Percentiles rank a stretch among this genome's conserved stretches.
Evolutionary conservation across 1,140 invertebrate species (phyloP).

Genomic region (Zaprionus tsacasi): DNA sequence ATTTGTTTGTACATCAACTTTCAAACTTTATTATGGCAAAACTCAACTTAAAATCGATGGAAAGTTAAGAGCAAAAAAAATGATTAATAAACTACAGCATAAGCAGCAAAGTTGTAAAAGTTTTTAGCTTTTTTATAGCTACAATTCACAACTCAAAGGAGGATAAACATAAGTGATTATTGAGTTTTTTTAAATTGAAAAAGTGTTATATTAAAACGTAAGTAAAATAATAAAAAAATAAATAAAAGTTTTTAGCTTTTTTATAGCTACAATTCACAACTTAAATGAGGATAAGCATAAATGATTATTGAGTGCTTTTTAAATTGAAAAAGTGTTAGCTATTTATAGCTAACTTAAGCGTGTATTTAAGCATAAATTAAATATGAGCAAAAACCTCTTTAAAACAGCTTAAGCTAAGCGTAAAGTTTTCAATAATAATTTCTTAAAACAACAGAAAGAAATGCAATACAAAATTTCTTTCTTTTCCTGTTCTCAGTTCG

Average conservation of each 20-base stretch:
- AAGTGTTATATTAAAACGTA: no score
- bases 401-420: neutral
- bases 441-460: neutral
- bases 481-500: neutral
- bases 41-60: neutral
- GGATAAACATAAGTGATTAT: neutral
- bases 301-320: no score
- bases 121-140: no score
- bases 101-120: neutral
- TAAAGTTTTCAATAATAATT: neutral
- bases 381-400: no score
- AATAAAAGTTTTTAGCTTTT: no score
- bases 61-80: neutral
- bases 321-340: neutral
- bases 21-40: neutral
- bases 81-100: neutral
- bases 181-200: neutral
- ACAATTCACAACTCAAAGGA: neutral
- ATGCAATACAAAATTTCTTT: neutral
- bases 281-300: neutral
- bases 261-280: no score
- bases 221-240: no score
- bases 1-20: neutral
- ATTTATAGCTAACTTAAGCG: neutral
- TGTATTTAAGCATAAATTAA: no score